Base-by-base conservation (phyloP, 2,797 vertebrate genomes). In the Hoplostethus mediterraneus region DNA sequence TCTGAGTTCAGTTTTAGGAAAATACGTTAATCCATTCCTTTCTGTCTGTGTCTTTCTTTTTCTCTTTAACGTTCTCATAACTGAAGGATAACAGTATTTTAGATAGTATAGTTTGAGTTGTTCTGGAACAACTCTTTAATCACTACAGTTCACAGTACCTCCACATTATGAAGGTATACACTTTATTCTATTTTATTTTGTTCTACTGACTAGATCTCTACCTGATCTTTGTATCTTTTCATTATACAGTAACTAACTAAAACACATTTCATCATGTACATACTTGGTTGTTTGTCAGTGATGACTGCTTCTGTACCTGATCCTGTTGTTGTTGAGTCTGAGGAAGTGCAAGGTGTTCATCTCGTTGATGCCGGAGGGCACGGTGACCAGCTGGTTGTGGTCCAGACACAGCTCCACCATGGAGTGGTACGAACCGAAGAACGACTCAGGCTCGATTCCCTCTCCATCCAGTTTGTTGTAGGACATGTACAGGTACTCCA, bases 401-500 rank as follows among this genome's bases (percentile, higher is more conserved):
- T 99, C 98, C 84, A 99, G 79, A 88, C 97, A 99, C 21, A 99
- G 80, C 84, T 99, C 98, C 56, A 96, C 94, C 88, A 99, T 93
- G 47, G 97, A 96, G 64, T 94, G 90, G 36, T 95, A 96, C 0
- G 95, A 90, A 33, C 98, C 98, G 1, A 97, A 95, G 90, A 99
- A 99, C 0, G 98, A 99, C 82, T 98, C 95, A 0, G 94, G 94
- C 80, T 99, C 97, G 0, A 96, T 82, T 14, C 96, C 96, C 1
- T 96, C 95, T 0, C 95, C 95, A 0, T 95, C 93, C 72, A 99
- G 94, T 80, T 94, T 97, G 92, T 99, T 99, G 85, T 94, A 97
- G 38, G 98, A 99, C 38, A 99, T 94, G 84, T 99, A 99, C 58
- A 99, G 94, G 48, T 98, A 98, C 90, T 99, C 97, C 14, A 99